phyloP scores from a whole-genome alignment of 2,888 invertebrate species.

The Pyrrhia umbra region DNA sequence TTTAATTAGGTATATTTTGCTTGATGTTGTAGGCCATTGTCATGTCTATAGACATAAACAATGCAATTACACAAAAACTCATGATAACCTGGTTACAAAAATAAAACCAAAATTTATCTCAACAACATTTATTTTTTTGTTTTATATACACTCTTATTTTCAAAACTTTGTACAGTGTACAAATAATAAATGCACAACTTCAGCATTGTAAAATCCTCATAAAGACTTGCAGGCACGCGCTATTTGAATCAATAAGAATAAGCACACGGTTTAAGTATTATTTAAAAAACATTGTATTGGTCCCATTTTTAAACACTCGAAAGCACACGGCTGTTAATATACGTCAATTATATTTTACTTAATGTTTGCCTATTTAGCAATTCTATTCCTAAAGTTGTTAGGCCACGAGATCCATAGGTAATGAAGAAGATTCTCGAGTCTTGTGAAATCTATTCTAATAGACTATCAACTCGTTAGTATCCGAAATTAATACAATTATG shows the following conservation, averaged over 20 bases:
- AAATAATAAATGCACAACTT: conserved; percentile 90
- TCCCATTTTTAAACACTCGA: conserved; percentile 79
- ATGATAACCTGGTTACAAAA: too few species aligned
- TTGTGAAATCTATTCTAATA: conserved; percentile 32
- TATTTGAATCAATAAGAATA: conserved; percentile 71
- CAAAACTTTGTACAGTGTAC: conserved; percentile 86
- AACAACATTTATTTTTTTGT: conserved; percentile 88
- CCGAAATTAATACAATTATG: conserved; percentile 24
- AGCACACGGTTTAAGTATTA: conserved; percentile 70
- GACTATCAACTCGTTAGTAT: conserved; percentile 52
- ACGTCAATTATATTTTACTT: conserved; percentile 38
- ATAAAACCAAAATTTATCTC: conserved; percentile 65
- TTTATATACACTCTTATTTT: conserved; percentile 85
- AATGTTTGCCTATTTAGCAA: conserved; percentile 39
- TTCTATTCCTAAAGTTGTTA: conserved; percentile 46
- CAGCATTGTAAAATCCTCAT: conserved; percentile 86
- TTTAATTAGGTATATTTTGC: too few species aligned
- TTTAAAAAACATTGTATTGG: conserved; percentile 77
- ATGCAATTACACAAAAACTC: not conserved
- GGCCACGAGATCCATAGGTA: conserved; percentile 49
- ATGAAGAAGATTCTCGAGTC: conserved; percentile 43
- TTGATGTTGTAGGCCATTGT: too few species aligned
- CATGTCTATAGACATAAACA: too few species aligned
- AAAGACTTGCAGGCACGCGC: conserved; percentile 78
- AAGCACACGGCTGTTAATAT: conserved; percentile 66